phyloP scores from a whole-genome alignment of 1,140 invertebrate species.

The Kradibia gibbosae region DNA sequence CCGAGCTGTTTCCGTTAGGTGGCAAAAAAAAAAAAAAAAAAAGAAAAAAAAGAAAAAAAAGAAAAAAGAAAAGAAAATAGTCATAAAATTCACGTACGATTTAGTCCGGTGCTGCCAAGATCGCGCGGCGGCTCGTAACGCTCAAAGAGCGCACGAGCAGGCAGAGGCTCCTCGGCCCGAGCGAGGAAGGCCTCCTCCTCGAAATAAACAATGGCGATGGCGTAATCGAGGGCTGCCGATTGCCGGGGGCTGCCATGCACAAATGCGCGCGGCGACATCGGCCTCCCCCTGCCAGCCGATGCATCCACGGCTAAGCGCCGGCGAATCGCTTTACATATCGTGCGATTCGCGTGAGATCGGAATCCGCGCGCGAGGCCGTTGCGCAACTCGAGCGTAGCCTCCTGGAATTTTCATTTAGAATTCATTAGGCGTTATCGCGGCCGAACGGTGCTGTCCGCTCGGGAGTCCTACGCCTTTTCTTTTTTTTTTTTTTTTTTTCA shows the following conservation, averaged over 20 bases:
- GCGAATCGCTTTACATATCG: constrained; percentile 43
- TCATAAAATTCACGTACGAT: no score
- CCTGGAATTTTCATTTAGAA: constrained; percentile 47
- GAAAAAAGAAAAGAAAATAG: no score
- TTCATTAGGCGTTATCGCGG: constrained; percentile 43
- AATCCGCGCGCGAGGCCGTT: constrained; percentile 21
- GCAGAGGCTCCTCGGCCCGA: no score
- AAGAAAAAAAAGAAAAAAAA: no score
- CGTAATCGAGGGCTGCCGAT: neutral
- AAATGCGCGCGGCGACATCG: neutral
- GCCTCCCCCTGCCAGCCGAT: constrained; percentile 6
- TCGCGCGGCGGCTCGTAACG: no score
- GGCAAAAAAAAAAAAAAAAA: no score
- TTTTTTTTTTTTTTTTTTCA: no score
- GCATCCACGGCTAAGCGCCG: constrained; percentile 11
- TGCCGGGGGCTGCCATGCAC: no score
- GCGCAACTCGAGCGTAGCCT: constrained; percentile 38
- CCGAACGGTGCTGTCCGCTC: constrained; percentile 30
- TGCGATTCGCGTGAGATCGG: constrained; percentile 45
- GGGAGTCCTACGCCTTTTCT: neutral
- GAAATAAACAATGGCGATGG: neutral
- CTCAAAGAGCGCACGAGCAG: no score
- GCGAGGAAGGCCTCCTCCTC: no score
- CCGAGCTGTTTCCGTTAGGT: no score
- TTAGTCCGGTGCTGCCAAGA: no score